These are phyloP conservation scores for Cyphotilapia sp. DNA, from an alignment of 2,113 vertebrate species.

Conservation along the genomic window DNA sequence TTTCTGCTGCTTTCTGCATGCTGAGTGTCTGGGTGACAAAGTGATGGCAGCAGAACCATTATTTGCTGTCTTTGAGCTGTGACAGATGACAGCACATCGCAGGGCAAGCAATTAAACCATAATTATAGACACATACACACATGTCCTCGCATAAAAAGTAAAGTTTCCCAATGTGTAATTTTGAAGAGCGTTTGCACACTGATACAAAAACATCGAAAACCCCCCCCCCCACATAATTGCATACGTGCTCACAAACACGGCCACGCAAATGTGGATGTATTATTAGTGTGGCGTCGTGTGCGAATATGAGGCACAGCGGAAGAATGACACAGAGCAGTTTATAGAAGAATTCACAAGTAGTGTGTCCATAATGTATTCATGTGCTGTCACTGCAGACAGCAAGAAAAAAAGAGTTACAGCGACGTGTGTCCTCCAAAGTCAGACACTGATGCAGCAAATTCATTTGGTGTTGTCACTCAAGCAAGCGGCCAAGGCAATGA, in stretches of 20 bases:
- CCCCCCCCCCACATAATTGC: not conserved
- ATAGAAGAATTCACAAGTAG: constrained; percentile 30
- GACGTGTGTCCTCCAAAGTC: constrained; percentile 56
- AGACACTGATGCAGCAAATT: constrained; percentile 62
- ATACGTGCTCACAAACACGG: not conserved
- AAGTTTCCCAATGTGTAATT: constrained; percentile 39
- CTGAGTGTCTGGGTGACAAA: constrained; percentile 66
- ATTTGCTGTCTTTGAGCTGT: constrained; percentile 75
- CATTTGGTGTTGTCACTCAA: constrained; percentile 61
- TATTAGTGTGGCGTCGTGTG: not conserved
- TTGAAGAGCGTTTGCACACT: constrained; percentile 8
- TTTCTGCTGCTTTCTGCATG: constrained; percentile 68
- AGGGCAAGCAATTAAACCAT: constrained; percentile 73
- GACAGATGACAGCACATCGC: constrained; percentile 77
- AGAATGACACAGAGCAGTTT: constrained; percentile 5
- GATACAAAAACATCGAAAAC: not conserved
- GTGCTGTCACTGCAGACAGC: constrained; percentile 49
- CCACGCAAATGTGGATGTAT: not conserved
- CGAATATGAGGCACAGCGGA: constrained; percentile 5
- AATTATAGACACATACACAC: constrained; percentile 70
- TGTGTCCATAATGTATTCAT: constrained; percentile 47
- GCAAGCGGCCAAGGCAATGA: constrained; percentile 38
- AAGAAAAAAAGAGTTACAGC: constrained; percentile 37
- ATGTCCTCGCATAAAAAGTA: constrained; percentile 40
- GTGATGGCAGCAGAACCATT: constrained; percentile 67